Percentiles rank a stretch among this genome's conserved stretches.
phyloP scores from a whole-genome alignment of 2,113 vertebrate species.

The Amblyopsis rosae region DNA sequence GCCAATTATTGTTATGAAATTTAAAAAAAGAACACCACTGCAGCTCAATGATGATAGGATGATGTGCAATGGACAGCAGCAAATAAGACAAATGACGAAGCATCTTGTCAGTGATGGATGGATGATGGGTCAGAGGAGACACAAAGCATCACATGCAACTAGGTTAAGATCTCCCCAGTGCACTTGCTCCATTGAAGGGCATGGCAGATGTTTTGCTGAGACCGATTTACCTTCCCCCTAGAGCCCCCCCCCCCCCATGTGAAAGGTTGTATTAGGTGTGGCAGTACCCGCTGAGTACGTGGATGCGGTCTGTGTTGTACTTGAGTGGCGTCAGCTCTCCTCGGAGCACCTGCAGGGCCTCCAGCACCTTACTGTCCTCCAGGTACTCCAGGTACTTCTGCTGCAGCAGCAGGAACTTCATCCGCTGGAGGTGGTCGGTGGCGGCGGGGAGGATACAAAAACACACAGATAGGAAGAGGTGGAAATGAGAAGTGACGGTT shows the following conservation, averaged over 20 bases:
- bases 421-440: slow-evolving; percentile 84
- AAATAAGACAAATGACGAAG: too few relatives aligned
- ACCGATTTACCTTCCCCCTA: too few relatives aligned
- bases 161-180: too few relatives aligned
- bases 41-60: not conserved
- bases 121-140: too few relatives aligned
- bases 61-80: not conserved
- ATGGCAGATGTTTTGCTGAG: too few relatives aligned
- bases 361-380: slow-evolving; percentile 98
- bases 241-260: too few relatives aligned
- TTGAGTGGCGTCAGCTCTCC: slow-evolving; percentile 97
- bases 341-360: slow-evolving; percentile 95
- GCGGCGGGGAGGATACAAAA: slow-evolving; percentile 39
- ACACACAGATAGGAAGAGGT: not conserved
- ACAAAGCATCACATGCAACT: too few relatives aligned
- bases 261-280: not conserved
- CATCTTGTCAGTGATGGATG: too few relatives aligned
- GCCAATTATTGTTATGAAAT: not conserved
- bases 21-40: not conserved
- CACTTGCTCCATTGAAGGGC: too few relatives aligned
- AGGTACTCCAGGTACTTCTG: slow-evolving; percentile 99
- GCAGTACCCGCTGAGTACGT: slow-evolving; percentile 94
- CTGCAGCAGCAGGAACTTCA: slow-evolving; percentile 99
- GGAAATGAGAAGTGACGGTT: not conserved
- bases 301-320: slow-evolving; percentile 98